Percentiles rank a stretch among this genome's conserved stretches.
phyloP scores from a whole-genome alignment of 1,140 invertebrate genomes.

The Sinella curviseta region DNA sequence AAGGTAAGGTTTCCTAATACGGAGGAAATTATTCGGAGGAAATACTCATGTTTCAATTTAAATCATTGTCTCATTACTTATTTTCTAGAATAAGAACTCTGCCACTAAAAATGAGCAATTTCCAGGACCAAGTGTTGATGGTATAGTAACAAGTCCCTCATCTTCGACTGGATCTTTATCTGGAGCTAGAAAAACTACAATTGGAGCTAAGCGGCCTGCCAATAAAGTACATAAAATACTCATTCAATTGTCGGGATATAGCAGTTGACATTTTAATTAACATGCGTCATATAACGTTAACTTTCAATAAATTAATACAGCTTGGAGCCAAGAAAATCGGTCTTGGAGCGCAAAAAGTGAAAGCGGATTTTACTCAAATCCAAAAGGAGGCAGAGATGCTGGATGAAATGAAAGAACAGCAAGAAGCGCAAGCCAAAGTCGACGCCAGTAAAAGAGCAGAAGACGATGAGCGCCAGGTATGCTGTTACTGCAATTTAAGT shows the following conservation, averaged over 20 bases:
- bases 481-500: not conserved
- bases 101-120: not conserved
- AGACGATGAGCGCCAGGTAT: conserved; percentile 62
- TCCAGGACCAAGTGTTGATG: conserved; percentile 59
- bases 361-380: conserved; percentile 92
- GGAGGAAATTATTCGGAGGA: too few species aligned
- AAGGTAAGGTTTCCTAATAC: conserved; percentile 26
- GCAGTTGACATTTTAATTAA: conserved; percentile 10
- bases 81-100: conserved; percentile 4
- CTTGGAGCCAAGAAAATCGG: conserved; percentile 83
- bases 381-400: conserved; percentile 82
- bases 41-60: too few species aligned
- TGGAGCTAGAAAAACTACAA: conserved; percentile 68
- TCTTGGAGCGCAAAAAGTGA: conserved; percentile 94
- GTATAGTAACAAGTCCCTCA: conserved; percentile 49
- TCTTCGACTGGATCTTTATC: conserved; percentile 33
- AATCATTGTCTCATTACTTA: not conserved
- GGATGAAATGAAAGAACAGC: conserved; percentile 70
- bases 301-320: too few species aligned
- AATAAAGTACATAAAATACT: conserved; percentile 60
- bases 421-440: conserved; percentile 52
- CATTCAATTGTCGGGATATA: conserved; percentile 47
- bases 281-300: too few species aligned
- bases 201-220: conserved; percentile 65
- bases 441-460: conserved; percentile 57